phyloP scores from a whole-genome alignment of 2,888 invertebrate species.

The Phytoseiulus persimilis region DNA sequence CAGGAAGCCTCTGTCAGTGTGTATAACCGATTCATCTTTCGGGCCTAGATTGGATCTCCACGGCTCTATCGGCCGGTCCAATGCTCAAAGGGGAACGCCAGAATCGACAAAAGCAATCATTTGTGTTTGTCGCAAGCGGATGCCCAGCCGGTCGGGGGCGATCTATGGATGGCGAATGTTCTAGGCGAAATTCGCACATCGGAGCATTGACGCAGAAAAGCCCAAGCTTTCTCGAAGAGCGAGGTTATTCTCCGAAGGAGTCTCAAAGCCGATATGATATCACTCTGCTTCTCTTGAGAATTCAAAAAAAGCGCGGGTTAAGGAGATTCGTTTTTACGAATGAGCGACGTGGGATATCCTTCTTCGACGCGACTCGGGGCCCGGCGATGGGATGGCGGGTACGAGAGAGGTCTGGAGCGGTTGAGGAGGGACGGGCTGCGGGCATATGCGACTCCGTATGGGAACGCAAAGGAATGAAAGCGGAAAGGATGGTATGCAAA shows the following conservation, averaged over 20 bases:
- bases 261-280: not conserved
- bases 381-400: not conserved
- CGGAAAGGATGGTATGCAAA: conserved; percentile 35
- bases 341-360: conserved; percentile 38
- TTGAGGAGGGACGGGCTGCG: not conserved
- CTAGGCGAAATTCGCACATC: not conserved
- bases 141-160: not conserved
- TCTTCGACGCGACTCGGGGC: not conserved
- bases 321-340: conserved; percentile 39
- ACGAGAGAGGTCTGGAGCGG: not conserved
- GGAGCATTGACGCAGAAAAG: not conserved
- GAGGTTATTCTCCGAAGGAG: not conserved
- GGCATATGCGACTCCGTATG: conserved; percentile 15
- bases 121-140: not conserved
- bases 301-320: conserved; percentile 37
- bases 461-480: conserved; percentile 19
- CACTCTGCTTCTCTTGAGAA: conserved; percentile 23
- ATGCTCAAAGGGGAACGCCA: not conserved
- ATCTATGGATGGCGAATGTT: not conserved
- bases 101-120: not conserved
- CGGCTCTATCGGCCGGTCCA: not conserved
- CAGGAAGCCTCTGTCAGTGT: not conserved
- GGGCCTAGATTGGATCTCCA: not conserved
- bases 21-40: not conserved
- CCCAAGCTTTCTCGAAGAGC: not conserved